phyloP scores from a whole-genome alignment of 2,888 invertebrate genomes.

The Zygogramma bicolorata region DNA sequence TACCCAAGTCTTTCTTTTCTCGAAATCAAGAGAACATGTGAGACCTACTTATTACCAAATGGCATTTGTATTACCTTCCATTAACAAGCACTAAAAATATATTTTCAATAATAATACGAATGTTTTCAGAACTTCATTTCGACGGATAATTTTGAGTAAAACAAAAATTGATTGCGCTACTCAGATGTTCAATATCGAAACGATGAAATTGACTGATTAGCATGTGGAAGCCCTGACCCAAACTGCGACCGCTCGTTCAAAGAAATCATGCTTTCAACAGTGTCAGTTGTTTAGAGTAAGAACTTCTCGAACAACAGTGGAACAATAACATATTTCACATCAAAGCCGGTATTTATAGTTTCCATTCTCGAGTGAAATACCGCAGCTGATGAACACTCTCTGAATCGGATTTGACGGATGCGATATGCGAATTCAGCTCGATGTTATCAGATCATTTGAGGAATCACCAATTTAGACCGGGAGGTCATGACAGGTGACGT shows the following conservation, averaged over 20 bases:
- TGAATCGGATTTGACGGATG: neutral
- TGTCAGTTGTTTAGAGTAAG: neutral
- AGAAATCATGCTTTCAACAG: neutral
- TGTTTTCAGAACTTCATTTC: no score
- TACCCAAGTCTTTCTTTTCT: no score
- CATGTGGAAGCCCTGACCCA: neutral
- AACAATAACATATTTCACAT: neutral
- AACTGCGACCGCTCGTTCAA: neutral
- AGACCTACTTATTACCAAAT: no score
- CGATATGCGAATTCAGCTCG: neutral
- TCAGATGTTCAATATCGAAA: neutral
- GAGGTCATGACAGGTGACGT: no score
- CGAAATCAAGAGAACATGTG: no score
- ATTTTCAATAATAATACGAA: no score
- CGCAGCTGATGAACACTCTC: neutral
- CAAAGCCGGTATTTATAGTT: neutral
- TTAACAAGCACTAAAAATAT: no score
- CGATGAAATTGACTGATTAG: neutral
- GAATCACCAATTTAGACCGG: no score
- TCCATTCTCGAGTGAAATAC: neutral
- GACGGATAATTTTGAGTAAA: no score
- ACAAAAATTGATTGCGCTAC: neutral
- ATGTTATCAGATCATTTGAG: neutral
- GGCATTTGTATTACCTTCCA: no score
- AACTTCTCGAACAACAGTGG: neutral